These are phyloP conservation scores for Drosophila takahashii DNA, from an alignment of 1,140 invertebrate species.

Conservation along the genomic window DNA sequence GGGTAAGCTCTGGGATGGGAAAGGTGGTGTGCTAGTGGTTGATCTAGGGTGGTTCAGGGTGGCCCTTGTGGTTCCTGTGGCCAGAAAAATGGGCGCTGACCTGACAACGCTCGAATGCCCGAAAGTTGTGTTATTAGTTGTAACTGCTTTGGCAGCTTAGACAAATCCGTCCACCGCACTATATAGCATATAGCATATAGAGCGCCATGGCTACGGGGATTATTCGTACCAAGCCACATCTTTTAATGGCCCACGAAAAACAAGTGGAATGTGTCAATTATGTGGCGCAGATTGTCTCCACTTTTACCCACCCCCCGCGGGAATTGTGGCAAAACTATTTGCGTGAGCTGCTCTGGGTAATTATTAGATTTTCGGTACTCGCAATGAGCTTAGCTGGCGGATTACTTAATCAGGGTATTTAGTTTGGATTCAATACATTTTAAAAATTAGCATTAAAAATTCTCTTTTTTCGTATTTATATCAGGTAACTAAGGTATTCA, in stretches of 20 bases:
- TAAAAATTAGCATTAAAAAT: neutral
- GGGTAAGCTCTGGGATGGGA: neutral
- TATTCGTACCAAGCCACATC: slow-evolving; percentile 13
- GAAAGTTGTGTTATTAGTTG: slow-evolving; percentile 73
- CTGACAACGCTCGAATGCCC: slow-evolving; percentile 22
- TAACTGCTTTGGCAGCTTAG: slow-evolving; percentile 48
- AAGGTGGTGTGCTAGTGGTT: no score
- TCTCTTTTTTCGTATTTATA: no score
- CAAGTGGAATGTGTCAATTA: slow-evolving; percentile 32
- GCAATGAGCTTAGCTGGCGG: neutral
- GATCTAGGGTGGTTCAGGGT: neutral
- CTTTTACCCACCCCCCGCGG: neutral
- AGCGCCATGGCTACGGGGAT: slow-evolving; percentile 15
- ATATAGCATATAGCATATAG: neutral
- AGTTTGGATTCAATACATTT: neutral
- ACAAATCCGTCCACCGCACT: slow-evolving; percentile 26
- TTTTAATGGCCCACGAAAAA: slow-evolving; percentile 6
- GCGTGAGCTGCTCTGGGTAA: slow-evolving; percentile 16
- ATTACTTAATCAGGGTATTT: neutral
- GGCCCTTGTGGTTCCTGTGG: slow-evolving; percentile 44
- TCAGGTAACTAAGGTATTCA: no score
- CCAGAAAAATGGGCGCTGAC: slow-evolving; percentile 23
- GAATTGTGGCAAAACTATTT: slow-evolving; percentile 15
- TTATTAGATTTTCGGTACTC: slow-evolving; percentile 16
- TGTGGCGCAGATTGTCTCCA: slow-evolving; percentile 13